These are phyloP conservation scores for Diphyllodes magnificus DNA, from an alignment of 2,113 vertebrate genomes.

Conservation along the genomic window DNA sequence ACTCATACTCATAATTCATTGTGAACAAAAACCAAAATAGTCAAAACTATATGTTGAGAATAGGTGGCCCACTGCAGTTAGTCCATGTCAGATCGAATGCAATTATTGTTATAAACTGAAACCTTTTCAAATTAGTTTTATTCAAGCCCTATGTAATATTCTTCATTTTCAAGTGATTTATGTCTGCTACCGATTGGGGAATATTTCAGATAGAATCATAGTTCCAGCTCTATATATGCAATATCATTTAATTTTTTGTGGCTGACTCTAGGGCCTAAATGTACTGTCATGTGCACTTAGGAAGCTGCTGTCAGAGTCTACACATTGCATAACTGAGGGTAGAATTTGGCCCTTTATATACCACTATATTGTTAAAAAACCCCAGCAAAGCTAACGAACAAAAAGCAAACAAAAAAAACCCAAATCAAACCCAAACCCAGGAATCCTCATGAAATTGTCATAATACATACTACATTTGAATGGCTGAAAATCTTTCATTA, in stretches of 20 bases:
- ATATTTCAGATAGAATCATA: not conserved
- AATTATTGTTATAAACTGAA: not conserved
- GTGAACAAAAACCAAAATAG: not conserved
- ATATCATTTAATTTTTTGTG: not conserved
- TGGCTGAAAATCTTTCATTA: not conserved
- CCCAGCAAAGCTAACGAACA: not conserved
- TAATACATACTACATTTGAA: not conserved
- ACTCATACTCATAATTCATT: not conserved
- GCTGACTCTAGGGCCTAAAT: not conserved
- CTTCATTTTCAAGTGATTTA: not conserved
- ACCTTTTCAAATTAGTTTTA: not conserved
- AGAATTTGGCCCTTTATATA: not conserved
- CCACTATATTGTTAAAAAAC: not conserved
- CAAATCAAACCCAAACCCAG: not conserved
- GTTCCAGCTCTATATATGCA: not conserved
- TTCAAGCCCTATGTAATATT: not conserved
- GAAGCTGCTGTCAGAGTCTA: not conserved
- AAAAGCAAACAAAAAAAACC: not conserved
- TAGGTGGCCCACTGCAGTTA: not conserved
- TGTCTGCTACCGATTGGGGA: not conserved
- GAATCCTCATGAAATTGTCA: not conserved
- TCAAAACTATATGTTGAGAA: not conserved
- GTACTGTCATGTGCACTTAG: not conserved
- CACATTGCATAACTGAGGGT: not conserved
- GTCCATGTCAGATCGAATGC: not conserved